Percentiles rank a stretch among this genome's conserved stretches.
phyloP scores from a whole-genome alignment of 1,140 invertebrate genomes.

The Hesperophylax magnus region DNA sequence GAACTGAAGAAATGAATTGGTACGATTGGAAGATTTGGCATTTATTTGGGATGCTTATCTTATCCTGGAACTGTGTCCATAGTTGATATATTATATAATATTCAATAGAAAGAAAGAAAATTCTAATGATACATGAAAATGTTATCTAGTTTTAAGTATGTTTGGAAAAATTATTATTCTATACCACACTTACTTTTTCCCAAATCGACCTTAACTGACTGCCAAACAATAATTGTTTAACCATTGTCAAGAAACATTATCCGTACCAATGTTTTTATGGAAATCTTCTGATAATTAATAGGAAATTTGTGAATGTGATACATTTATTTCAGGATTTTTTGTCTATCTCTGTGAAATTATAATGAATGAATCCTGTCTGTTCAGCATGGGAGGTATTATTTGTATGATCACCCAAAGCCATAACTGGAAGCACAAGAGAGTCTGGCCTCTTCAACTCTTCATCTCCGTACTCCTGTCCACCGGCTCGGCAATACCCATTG shows the following conservation, averaged over 20 bases:
- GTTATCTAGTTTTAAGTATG: slow-evolving; percentile 15
- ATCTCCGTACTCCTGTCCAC: neutral
- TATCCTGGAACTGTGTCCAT: slow-evolving; percentile 48
- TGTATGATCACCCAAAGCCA: slow-evolving; percentile 18
- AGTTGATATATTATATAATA: slow-evolving; percentile 2
- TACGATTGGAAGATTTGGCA: slow-evolving; percentile 53
- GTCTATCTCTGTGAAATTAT: no score
- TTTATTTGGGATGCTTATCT: slow-evolving; percentile 48
- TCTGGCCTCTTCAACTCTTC: no score
- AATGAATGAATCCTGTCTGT: no score
- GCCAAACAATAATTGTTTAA: no score
- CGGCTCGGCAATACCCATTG: slow-evolving; percentile 8
- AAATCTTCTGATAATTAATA: no score
- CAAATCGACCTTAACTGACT: neutral
- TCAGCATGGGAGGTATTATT: neutral
- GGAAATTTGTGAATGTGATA: no score
- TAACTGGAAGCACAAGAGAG: neutral
- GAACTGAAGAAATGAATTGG: neutral
- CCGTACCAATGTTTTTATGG: no score
- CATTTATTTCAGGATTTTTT: no score
- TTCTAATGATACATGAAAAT: slow-evolving; percentile 40
- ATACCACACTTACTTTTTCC: slow-evolving; percentile 40
- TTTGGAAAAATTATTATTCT: slow-evolving; percentile 13
- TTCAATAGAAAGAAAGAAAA: slow-evolving; percentile 38
- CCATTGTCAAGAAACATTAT: no score